Base-by-base conservation (phyloP, 1,140 invertebrate species). In the Notospermus geniculatus region DNA sequence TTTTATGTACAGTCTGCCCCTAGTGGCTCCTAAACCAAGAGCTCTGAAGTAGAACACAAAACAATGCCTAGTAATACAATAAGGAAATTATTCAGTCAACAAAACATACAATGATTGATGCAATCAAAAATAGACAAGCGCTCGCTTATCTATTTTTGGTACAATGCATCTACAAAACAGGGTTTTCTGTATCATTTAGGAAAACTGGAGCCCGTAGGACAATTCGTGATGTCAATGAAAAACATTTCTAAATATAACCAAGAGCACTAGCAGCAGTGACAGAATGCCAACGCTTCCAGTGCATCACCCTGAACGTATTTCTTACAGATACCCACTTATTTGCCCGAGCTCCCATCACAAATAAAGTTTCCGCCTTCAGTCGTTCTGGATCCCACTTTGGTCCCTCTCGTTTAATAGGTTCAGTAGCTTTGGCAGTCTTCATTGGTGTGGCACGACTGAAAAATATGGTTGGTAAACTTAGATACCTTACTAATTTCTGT, bases 381-480 rank as follows among this genome's bases (percentile, higher is more conserved):
- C 89, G 81, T 1, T 85, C 83, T n/a, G 89, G 85, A 75, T 90
- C 87, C 89, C 89, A 91, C 78, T 89, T 89, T 7, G 85, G 83
- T 45, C 83, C 83, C 71, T 84, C 82, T 65, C 82, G 69, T 62
- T 76, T 79, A n/a, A 82, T 67, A 55, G 77, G 68, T 73, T 83
- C 75, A 60, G 30, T 50, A 25, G 68, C 43, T 60, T 75, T 77
- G 15, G 71, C 52, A 9, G 68, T 57, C 46, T 81, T 81, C 0
- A 72, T 68, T 7, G 79, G 80, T 29, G 80, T 82, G 19, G 66
- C 70, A 53, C 80, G 64, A 28, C 80, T 80, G 63, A 52, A 74
- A n/a, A n/a, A n/a, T n/a, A n/a, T n/a, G n/a, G n/a, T n/a, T n/a
- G n/a, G n/a, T n/a, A n/a, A n/a, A n/a, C n/a, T n/a, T n/a, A n/a